A percentile compares a stretch with the other conserved stretches of the same genome.
Evolutionary conservation across 1,140 invertebrate species (phyloP).

Genomic region (Heterodera carotae): DNA sequence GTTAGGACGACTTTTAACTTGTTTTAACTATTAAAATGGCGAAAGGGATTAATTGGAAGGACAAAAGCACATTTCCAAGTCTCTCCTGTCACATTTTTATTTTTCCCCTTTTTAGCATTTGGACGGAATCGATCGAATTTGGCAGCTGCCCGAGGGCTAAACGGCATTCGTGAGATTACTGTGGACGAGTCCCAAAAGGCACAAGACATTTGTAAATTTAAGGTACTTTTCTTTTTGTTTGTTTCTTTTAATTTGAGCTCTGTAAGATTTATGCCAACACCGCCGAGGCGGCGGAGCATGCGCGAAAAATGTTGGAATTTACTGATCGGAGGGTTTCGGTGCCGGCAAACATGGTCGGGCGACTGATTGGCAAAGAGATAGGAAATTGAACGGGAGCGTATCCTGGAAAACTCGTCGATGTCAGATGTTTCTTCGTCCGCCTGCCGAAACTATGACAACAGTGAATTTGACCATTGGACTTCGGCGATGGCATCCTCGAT

Average conservation of each 20-base stretch:
- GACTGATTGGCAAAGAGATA: conserved; percentile 86
- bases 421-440: neutral
- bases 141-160: conserved; percentile 87
- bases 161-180: conserved; percentile 71
- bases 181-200: conserved; percentile 13
- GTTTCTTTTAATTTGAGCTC: no score
- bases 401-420: neutral
- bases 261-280: conserved; percentile 69
- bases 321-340: conserved; percentile 88
- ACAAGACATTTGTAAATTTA: conserved; percentile 15
- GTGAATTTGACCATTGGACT: neutral
- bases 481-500: neutral
- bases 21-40: no score
- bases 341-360: conserved; percentile 86
- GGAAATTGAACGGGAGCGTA: neutral
- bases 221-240: conserved; percentile 31
- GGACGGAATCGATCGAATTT: conserved; percentile 95
- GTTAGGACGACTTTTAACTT: no score
- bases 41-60: no score
- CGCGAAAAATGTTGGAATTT: conserved; percentile 90
- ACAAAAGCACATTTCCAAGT: no score
- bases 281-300: conserved; percentile 84
- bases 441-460: neutral
- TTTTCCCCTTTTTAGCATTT: conserved; percentile 69
- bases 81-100: no score